Conservation (phyloP, 2,113 vertebrate genomes). For the Indri indri region DNA sequence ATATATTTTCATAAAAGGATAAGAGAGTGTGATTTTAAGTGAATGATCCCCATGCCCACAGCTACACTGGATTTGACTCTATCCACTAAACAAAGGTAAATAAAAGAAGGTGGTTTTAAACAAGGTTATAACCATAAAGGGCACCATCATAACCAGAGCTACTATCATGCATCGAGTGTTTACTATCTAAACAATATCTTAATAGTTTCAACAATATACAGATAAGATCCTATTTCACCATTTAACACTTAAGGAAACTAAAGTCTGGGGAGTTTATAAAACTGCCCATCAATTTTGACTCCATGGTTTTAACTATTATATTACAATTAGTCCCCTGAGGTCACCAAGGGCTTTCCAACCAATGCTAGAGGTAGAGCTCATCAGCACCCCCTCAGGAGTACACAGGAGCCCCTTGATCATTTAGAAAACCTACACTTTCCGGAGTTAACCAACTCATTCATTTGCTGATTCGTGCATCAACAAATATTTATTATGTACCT, state of each 20-base stretch:
- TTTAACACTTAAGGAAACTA: background rate
- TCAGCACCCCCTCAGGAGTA: background rate
- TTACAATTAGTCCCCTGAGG: background rate
- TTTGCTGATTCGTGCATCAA: background rate
- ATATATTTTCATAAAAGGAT: background rate
- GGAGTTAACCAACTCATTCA: slow-evolving; percentile 8
- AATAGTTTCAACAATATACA: background rate
- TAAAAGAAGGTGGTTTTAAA: background rate
- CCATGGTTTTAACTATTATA: background rate
- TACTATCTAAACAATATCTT: background rate
- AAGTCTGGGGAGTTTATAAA: slow-evolving; percentile 41
- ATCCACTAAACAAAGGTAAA: background rate
- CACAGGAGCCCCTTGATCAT: background rate
- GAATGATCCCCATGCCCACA: background rate
- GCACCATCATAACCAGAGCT: background rate
- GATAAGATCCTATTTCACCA: background rate
- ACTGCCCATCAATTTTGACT: background rate
- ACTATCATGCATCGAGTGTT: background rate
- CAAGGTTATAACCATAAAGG: background rate
- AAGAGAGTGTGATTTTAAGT: background rate
- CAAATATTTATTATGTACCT: background rate
- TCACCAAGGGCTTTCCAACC: background rate
- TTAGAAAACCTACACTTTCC: background rate
- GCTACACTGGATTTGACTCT: background rate
- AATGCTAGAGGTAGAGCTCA: background rate